These are phyloP conservation scores for Hydroisotoma schaefferi DNA, from an alignment of 2,888 invertebrate species.

Conservation along the genomic window DNA sequence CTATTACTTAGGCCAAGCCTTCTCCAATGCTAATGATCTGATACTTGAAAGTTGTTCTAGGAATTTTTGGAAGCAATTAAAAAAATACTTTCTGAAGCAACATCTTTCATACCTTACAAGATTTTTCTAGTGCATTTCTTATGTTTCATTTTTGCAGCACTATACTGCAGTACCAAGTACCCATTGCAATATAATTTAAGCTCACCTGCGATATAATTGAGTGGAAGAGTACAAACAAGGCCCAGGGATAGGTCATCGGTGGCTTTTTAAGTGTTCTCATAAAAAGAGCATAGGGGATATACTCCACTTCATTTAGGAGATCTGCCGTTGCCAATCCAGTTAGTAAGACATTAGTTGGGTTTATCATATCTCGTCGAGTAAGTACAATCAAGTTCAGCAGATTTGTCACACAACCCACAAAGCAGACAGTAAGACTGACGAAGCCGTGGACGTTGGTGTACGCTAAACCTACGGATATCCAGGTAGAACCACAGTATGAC, in stretches of 20 bases:
- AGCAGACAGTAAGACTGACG: slow-evolving; percentile 77
- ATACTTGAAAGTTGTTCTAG: too few relatives aligned
- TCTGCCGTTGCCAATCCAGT: slow-evolving; percentile 91
- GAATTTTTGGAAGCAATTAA: too few relatives aligned
- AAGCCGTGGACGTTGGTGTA: slow-evolving; percentile 59
- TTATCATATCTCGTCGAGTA: slow-evolving; percentile 85
- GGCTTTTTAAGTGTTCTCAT: slow-evolving; percentile 56
- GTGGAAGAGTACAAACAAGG: slow-evolving; percentile 82
- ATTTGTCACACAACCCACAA: slow-evolving; percentile 85
- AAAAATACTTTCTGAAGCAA: too few relatives aligned
- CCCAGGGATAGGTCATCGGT: slow-evolving; percentile 64
- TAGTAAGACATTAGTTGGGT: slow-evolving; percentile 86
- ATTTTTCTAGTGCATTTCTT: too few relatives aligned
- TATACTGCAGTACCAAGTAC: too few relatives aligned
- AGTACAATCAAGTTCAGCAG: slow-evolving; percentile 87
- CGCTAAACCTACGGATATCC: not conserved
- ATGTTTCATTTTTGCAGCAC: too few relatives aligned
- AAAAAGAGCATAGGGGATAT: slow-evolving; percentile 83
- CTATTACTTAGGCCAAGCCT: too few relatives aligned
- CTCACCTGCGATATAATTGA: slow-evolving; percentile 83
- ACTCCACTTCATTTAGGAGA: slow-evolving; percentile 89
- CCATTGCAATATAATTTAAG: too few relatives aligned
- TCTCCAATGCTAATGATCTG: too few relatives aligned
- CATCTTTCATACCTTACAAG: too few relatives aligned
- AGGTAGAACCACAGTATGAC: slow-evolving; percentile 1